Conservation (phyloP, 2,113 vertebrate species). For the Rhynchomys soricoides region DNA sequence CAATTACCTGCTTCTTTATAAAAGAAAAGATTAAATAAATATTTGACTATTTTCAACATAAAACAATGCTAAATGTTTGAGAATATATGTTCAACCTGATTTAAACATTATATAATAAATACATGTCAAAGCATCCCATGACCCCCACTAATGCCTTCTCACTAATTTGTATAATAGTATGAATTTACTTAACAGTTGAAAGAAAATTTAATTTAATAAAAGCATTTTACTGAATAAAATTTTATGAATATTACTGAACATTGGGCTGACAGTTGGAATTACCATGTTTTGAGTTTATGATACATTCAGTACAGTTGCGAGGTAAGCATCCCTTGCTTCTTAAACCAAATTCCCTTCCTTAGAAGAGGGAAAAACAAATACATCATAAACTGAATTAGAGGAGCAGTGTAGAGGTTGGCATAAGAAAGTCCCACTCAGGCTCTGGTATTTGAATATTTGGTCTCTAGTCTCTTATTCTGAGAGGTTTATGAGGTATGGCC, state of each 20-base stretch:
- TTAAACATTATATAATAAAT: neutral
- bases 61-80: neutral
- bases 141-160: neutral
- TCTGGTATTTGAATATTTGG: neutral
- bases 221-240: neutral
- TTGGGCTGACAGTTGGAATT: neutral
- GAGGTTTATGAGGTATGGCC: neutral
- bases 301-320: neutral
- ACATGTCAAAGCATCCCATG: neutral
- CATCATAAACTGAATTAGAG: neutral
- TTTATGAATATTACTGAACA: neutral
- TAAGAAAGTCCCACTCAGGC: neutral
- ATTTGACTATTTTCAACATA: neutral
- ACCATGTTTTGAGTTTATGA: neutral
- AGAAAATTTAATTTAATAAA: neutral
- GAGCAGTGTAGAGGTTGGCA: neutral
- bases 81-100: neutral
- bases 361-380: neutral
- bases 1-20: neutral
- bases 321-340: neutral
- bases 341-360: neutral
- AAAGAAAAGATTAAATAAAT: neutral
- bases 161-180: neutral
- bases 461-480: neutral
- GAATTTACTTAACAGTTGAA: neutral